Percentiles rank a stretch among this genome's conserved stretches.
These are phyloP conservation scores for Lanius ludovicianus DNA, from an alignment of 2,113 vertebrate species.

Conservation along the genomic window DNA sequence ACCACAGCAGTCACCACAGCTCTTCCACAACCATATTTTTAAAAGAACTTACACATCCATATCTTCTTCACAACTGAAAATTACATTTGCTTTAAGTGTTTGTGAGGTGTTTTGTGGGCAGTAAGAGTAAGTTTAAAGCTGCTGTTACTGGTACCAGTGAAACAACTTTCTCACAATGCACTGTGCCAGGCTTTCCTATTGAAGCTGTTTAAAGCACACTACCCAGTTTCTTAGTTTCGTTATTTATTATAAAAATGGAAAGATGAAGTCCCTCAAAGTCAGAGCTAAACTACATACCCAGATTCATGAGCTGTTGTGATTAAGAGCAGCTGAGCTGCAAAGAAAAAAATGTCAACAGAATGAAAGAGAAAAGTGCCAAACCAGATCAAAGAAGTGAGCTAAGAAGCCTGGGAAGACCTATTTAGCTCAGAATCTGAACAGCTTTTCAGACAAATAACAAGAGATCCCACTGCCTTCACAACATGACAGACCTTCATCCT, in stretches of 20 bases:
- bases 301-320: neutral
- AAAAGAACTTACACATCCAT: rapidly evolving
- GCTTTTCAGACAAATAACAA: neutral
- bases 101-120: neutral
- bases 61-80: neutral
- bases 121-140: neutral
- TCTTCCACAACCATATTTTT: neutral
- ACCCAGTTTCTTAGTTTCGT: neutral
- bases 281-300: neutral
- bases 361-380: neutral
- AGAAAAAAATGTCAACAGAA: neutral
- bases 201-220: neutral
- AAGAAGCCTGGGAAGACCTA: neutral
- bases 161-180: neutral
- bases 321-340: neutral
- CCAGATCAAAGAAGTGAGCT: neutral
- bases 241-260: neutral
- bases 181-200: neutral
- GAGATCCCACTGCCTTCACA: neutral
- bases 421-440: neutral
- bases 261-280: neutral
- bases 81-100: neutral
- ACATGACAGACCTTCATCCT: neutral
- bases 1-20: neutral
- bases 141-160: neutral